Conservation (phyloP, 2,888 invertebrate species). For the Pyralis farinalis region DNA sequence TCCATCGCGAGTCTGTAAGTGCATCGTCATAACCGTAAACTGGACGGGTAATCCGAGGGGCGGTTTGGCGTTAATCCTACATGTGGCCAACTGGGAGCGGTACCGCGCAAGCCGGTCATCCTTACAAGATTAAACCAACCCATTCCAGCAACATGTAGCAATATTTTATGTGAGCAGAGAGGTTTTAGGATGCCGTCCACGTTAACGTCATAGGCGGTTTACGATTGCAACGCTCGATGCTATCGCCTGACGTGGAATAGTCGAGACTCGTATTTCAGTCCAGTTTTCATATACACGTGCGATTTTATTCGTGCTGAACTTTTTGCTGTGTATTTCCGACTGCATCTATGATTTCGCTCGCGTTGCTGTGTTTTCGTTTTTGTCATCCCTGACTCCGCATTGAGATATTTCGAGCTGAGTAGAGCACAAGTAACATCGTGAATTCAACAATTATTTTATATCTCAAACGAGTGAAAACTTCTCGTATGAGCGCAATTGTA, state of each 20-base stretch:
- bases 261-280: not conserved
- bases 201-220: slow-evolving; percentile 11
- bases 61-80: slow-evolving; percentile 46
- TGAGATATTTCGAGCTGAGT: too few relatives aligned
- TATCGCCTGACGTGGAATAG: not conserved
- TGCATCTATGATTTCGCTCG: not conserved
- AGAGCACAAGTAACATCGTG: too few relatives aligned
- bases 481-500: too few relatives aligned
- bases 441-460: too few relatives aligned
- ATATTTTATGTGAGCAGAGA: slow-evolving; percentile 18
- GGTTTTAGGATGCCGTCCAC: slow-evolving; percentile 9
- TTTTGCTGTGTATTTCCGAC: not conserved
- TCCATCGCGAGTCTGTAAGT: slow-evolving; percentile 41
- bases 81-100: slow-evolving; percentile 35
- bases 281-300: not conserved
- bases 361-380: not conserved
- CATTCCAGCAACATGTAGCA: slow-evolving; percentile 26
- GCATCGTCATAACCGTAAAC: slow-evolving; percentile 56
- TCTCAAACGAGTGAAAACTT: too few relatives aligned
- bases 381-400: too few relatives aligned
- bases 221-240: not conserved
- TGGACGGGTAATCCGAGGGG: slow-evolving; percentile 39
- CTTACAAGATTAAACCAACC: slow-evolving; percentile 38
- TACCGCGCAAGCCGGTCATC: slow-evolving; percentile 21
- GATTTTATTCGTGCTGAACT: not conserved